Base-by-base conservation (phyloP, 2,113 vertebrate genomes). In the Mugil cephalus region DNA sequence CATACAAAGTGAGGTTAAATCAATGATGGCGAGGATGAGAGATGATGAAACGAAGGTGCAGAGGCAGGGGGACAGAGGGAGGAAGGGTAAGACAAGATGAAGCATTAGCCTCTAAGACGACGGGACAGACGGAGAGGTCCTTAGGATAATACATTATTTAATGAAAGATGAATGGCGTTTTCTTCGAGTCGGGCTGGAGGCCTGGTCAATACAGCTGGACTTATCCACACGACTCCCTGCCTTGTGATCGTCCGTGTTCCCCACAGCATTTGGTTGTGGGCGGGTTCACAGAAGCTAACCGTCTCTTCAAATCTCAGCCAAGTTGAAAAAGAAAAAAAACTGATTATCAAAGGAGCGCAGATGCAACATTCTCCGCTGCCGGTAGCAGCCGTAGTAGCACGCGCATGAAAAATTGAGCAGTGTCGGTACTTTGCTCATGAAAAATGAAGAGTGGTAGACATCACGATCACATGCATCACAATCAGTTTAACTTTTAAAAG, bases 1-100 rank as follows among this genome's bases (percentile, higher is more conserved):
- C 61, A 21, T 17, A 77, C 74, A 84, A 54, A 74, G 73, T 30
- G 77, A 83, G 71, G 64, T 84, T 74, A 82, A 83, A 89, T 84
- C 83, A 85, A 85, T 85, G 84, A 79, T 73, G 78, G 35, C 51
- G 63, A 55, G 67, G 52, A 77, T 77, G 84, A 85, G 47, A 40
- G 71, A 87, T 69, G 80, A 80, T 79, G 74, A 83, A 74, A 80
- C 69, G 38, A 19, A 61, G 15, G 64, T 5, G 9, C 36, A 67
- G 65, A 80, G 60, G 73, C 61, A 52, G 63, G 74, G 62, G 60
- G 83, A 85, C 42, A 50, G 14, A 52, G 58, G 72, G 39, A 67
- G 64, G 67, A 47, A 63, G 52, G 69, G 60, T 60, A 21, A n/a
- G 62, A 77, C 63, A 52, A 74, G 75, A 79, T 59, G 24, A 74